Evolutionary conservation across 1,140 invertebrate genomes (phyloP), one percentile per base, ranked within the genome.

Genomic region (Drosophila arawakana): DNA sequence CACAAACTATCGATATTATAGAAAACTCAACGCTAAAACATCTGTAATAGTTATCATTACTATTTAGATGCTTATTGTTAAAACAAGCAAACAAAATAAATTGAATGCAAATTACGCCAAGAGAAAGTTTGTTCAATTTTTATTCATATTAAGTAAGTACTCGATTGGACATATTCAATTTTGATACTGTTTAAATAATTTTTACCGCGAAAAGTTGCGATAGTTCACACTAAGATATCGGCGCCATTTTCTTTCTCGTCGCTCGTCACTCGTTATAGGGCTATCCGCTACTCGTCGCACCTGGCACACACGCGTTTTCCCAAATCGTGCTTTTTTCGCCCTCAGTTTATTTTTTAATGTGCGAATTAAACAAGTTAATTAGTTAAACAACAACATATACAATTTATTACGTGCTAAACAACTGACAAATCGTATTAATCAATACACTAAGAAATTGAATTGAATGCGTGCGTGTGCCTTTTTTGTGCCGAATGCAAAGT

Each of bases 231-330:
- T 43, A 52, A 74, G 66, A 50, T 74, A 75, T 75, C 73, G 73
- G 73, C 73, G 73, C 73, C 73, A 75, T 75, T 75, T 75, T 75
- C 30, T 71, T 71, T 58, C 68, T 75, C 73, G 73, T 39, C 37
- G 43, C 66, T 67, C 65, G 62, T 18, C 50, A 61, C 66, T 82
- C 80, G 80, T 25, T 67, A 13, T 41, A 67, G 63, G 30, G 35
- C 21, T 54, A 72, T 71, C 52, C 39, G 65, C 68, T 75, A 78
- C 76, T 78, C 76, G 76, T 67, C 59, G 62, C 72, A 60, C 49
- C 49, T 83, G 70, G 81, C 76, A 85, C 81, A 84, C 81, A 84
- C 81, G 81, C 78, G 78, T 84, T 84, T 81, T 86, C 70, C 65
- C 69, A 78, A 83, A 81, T 86, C 82, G 81, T 86, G 81, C 59